Conservation (phyloP, 2,113 vertebrate species). For the Setophaga coronata region DNA sequence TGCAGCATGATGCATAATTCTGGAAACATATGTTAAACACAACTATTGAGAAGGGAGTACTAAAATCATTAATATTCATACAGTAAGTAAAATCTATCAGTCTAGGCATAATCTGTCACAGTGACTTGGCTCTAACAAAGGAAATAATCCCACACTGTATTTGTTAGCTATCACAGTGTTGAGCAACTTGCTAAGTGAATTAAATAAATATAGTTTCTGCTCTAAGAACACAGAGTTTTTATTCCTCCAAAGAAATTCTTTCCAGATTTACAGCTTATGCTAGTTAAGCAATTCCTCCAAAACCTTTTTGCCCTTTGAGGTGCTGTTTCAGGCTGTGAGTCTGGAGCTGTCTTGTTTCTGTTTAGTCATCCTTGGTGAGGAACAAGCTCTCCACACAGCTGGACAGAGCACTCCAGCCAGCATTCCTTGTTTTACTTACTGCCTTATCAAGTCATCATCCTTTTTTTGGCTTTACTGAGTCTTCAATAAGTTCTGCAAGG, state of each 20-base stretch:
- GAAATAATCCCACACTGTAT: slow-evolving; percentile 39
- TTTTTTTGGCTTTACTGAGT: not conserved
- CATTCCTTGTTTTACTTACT: not conserved
- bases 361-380: not conserved
- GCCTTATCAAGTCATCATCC: not conserved
- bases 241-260: not conserved
- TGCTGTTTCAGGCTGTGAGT: not conserved
- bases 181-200: slow-evolving; percentile 32
- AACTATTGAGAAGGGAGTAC: not conserved
- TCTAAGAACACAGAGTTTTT: not conserved
- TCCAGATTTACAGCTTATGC: not conserved
- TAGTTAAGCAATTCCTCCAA: not conserved
- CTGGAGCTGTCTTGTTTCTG: not conserved
- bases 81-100: slow-evolving; percentile 33
- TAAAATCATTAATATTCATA: slow-evolving; percentile 46
- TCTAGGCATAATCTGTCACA: slow-evolving; percentile 31
- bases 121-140: slow-evolving; percentile 20
- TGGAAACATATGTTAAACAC: slow-evolving; percentile 45
- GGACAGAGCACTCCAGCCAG: not conserved
- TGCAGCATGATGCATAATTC: slow-evolving; percentile 5
- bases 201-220: not conserved
- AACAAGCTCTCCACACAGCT: not conserved
- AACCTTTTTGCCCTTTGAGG: not conserved
- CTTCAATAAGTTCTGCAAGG: not conserved
- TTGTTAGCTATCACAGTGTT: slow-evolving; percentile 28